Evolutionary conservation across 2,888 invertebrate genomes (phyloP), one percentile per base, ranked within the genome.

Genomic region (Magallana nippona): DNA sequence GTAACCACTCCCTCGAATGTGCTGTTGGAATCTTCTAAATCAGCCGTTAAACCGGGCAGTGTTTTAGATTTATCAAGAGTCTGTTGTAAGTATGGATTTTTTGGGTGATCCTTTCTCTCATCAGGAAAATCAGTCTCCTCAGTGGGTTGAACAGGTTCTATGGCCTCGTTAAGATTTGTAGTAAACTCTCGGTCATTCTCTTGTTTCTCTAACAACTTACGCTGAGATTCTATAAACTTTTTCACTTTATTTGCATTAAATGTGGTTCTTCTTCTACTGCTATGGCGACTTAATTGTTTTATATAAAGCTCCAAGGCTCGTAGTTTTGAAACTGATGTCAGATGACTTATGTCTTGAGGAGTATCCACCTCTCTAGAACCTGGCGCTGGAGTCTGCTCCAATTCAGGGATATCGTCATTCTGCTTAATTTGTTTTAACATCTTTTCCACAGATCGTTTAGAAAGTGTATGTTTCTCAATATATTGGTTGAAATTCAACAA

Each of bases 321-420:
- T 13, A 22, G 63, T 22, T 3, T 0, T 19, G 22, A 11, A 0
- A 2, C 5, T 11, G 19, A 22, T 22, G 63, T 13, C 11, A 13
- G 27, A 11, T 3, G 11, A 2, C 10, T 15, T 63, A 15, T 11
- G 27, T 63, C 63, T 11, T 22, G 63, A 22, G 63, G 22, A 63
- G 78, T 60, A 10, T 55, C 55, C 22, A 60, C 55, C 55, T 82
- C 82, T 55, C 60, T 82, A n/a, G 82, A 82, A 55, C 17, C 78
- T 1, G 82, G 44, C 1, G 78, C 10, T 5, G 78, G 77, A 10
- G 58, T 78, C n/a, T 60, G 82, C 19, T 63, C 63, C 11, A 27
- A 22, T 44, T 56, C 78, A n/a, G 60, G 60, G 10, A 82, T 8
- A 15, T 44, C 78, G 5, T 44, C 55, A 44, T 58, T 78, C 15